Conservation (phyloP, 2,888 invertebrate genomes). For the Penaeus monodon region DNA sequence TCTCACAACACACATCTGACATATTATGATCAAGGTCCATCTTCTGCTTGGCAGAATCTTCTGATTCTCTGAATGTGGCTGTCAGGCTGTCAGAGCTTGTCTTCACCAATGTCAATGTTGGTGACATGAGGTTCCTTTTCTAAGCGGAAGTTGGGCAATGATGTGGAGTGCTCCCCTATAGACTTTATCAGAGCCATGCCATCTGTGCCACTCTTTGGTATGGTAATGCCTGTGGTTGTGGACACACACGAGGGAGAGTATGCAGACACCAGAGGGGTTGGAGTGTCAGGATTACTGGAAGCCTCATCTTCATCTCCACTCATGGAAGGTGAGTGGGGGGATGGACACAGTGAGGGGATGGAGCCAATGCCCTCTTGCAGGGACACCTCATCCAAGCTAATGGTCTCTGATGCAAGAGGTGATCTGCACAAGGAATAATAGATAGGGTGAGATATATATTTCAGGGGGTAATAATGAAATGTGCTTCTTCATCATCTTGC, state of each 20-base stretch:
- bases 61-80: conserved; percentile 13
- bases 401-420: conserved; percentile 58
- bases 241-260: conserved; percentile 29
- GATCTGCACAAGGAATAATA: conserved; percentile 20
- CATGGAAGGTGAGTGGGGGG: conserved; percentile 57
- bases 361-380: conserved; percentile 59
- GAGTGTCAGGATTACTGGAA: conserved; percentile 45
- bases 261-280: conserved; percentile 46
- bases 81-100: conserved; percentile 9
- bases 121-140: conserved; percentile 31
- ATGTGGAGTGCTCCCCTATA: conserved; percentile 32
- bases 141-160: conserved; percentile 45
- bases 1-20: conserved; percentile 87
- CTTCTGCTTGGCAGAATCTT: conserved; percentile 26
- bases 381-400: conserved; percentile 61
- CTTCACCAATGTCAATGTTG: conserved; percentile 38
- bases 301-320: conserved; percentile 54
- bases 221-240: conserved; percentile 31
- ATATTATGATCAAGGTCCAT: conserved; percentile 65
- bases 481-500: no score
- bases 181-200: conserved; percentile 23
- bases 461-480: no score
- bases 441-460: no score
- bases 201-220: conserved; percentile 25
- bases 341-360: conserved; percentile 55